phyloP scores from a whole-genome alignment of 2,797 vertebrate genomes.

The Podarcis siculus region DNA sequence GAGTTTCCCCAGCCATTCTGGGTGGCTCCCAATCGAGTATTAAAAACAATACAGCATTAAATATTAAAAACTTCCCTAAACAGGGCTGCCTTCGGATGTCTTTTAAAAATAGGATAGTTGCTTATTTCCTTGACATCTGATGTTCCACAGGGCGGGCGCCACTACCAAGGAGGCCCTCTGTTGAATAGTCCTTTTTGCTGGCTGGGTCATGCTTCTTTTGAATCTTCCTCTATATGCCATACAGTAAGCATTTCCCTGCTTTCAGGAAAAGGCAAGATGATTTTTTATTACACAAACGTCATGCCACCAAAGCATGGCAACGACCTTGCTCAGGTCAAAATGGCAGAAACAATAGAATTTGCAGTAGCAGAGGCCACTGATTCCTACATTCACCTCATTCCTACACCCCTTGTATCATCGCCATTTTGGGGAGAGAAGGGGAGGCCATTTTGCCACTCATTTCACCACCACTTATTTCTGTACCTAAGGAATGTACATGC shows the following conservation, averaged over 20 bases:
- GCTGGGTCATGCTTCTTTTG: background rate
- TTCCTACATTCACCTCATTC: background rate
- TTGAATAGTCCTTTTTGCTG: background rate
- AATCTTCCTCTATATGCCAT: background rate
- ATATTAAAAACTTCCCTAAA: too few species aligned
- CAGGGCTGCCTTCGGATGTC: too few species aligned
- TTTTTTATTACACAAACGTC: background rate
- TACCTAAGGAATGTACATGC: too few species aligned
- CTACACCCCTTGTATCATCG: background rate
- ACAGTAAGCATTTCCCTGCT: background rate
- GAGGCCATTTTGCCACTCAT: background rate
- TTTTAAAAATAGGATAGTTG: too few species aligned
- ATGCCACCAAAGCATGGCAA: too few species aligned
- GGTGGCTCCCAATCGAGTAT: too few species aligned
- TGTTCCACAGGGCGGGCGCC: too few species aligned
- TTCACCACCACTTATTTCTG: background rate
- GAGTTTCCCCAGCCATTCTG: too few species aligned
- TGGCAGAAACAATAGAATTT: background rate
- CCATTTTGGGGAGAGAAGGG: background rate
- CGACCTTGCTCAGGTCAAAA: background rate
- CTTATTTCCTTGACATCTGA: too few species aligned
- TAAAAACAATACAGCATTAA: too few species aligned
- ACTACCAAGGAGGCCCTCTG: background rate
- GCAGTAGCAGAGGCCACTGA: background rate
- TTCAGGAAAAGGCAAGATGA: background rate